Conservation (phyloP, 2,797 vertebrate genomes). For the Notolepis coatsorum region DNA sequence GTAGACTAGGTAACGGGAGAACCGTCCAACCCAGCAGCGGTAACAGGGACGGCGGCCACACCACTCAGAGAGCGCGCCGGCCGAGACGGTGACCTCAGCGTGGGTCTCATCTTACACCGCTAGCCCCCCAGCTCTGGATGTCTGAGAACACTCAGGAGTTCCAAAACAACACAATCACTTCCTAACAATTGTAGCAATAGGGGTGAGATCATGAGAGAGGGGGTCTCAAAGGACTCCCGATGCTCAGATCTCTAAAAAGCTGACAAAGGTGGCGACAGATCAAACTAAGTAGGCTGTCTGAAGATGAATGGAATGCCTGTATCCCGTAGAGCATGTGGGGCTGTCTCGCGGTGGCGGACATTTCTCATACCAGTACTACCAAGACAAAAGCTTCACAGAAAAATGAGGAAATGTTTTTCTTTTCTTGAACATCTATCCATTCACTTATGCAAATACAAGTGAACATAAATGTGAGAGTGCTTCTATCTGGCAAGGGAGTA, state of each 20-base stretch:
- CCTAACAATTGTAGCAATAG: background rate
- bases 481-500: too few species aligned
- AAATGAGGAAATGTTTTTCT: too few species aligned
- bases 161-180: background rate
- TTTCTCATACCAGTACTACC: background rate
- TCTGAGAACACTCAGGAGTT: background rate
- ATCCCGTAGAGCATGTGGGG: background rate
- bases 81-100: slow-evolving; percentile 13
- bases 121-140: slow-evolving; percentile 9
- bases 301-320: background rate
- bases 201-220: background rate
- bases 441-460: background rate
- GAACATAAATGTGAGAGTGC: background rate
- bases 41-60: background rate
- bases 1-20: slow-evolving; percentile 66
- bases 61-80: background rate
- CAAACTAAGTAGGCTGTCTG: background rate
- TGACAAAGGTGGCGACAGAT: slow-evolving; percentile 22
- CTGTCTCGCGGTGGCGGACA: background rate
- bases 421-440: too few species aligned
- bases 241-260: slow-evolving; percentile 14
- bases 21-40: slow-evolving; percentile 12
- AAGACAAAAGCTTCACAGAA: background rate
- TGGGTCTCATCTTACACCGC: slow-evolving; percentile 18
- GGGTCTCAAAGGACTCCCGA: slow-evolving; percentile 12